Evolutionary conservation across 1,140 invertebrate species (phyloP).

Genomic region (Drosophila azteca): DNA sequence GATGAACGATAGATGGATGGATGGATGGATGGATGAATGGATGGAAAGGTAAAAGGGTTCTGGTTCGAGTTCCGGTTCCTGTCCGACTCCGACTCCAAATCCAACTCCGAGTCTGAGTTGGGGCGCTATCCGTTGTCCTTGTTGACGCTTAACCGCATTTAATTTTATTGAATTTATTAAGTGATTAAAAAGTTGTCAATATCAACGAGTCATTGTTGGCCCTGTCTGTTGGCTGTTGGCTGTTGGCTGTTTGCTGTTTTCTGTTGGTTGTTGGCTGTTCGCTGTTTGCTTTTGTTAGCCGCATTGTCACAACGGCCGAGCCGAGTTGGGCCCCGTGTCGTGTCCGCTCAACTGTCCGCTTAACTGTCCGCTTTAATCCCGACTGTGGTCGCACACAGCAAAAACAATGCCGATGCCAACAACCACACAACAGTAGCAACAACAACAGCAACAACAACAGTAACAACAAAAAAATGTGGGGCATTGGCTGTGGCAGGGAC

Average conservation of each 20-base stretch:
- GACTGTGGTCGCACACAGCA: constrained; percentile 59
- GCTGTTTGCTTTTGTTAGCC: constrained; percentile 69
- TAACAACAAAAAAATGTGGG: constrained; percentile 29
- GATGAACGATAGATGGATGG: constrained; percentile 4
- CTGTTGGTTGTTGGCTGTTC: constrained; percentile 20
- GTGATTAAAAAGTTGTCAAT: constrained; percentile 84
- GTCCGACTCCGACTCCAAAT: too few relatives aligned
- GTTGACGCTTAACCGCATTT: constrained; percentile 81
- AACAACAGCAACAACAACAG: background rate
- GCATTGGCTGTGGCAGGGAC: background rate
- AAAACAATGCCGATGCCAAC: constrained; percentile 31
- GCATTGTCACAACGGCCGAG: constrained; percentile 63
- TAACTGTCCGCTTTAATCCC: constrained; percentile 79
- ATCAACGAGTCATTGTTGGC: constrained; percentile 66
- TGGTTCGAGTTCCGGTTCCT: too few relatives aligned
- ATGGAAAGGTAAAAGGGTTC: background rate
- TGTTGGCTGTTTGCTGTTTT: constrained; percentile 18
- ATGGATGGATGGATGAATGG: constrained; percentile 6
- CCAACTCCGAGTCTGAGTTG: too few relatives aligned
- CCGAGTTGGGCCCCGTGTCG: background rate
- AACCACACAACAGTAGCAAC: constrained; percentile 16
- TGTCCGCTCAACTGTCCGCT: constrained; percentile 50
- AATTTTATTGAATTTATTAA: constrained; percentile 84
- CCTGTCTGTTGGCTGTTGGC: constrained; percentile 6
- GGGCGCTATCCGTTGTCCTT: constrained; percentile 42